Evolutionary conservation across 1,140 invertebrate species (phyloP), one percentile per base, ranked within the genome.

Genomic region (Orussus abietinus): DNA sequence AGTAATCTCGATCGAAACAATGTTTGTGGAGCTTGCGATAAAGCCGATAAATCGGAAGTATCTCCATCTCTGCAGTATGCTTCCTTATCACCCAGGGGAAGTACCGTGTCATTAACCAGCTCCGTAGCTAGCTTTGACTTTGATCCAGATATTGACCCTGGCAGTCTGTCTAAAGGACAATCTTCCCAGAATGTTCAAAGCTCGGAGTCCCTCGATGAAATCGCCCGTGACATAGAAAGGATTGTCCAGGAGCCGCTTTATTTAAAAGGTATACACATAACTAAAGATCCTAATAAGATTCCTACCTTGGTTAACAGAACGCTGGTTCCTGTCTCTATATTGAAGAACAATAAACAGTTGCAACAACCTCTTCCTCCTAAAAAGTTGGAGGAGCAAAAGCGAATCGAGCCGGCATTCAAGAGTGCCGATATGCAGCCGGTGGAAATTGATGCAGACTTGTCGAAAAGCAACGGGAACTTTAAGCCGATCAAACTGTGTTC

Each of bases 351-450:
- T 31, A 66, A 64, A 38, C 38, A 57, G 6, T 31, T 66, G 1
- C 59, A 58, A 18, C 51, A 58, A 11, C 47, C 47, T 5, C 45
- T 57, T 10, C 40, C 41, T 1, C 4, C 5, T 3, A 49, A 42
- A 14, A 55, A 43, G 14, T 29, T 44, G 2, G 17, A 38, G 4
- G 34, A 9, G 9, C 7, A 12, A 17, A 20, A 4, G 9, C 15
- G 9, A 25, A n/a, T 34, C 2, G 57, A 61, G 11, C 55, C 57
- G 29, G 42, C 37, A 12, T 66, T 64, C 14, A 62, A 55, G 15
- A 62, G 46, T 12, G 62, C 63, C 5, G 47, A 59, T 15, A 66
- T 67, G 62, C 51, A 49, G 11, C 58, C 63, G 4, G 62, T 66
- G 11, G 26, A 29, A n/a, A 21, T 47, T 5, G 25, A 21, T 1